Evolutionary conservation across 2,113 vertebrate genomes (phyloP).

Genomic region (Nerophis lumbriciformis): DNA sequence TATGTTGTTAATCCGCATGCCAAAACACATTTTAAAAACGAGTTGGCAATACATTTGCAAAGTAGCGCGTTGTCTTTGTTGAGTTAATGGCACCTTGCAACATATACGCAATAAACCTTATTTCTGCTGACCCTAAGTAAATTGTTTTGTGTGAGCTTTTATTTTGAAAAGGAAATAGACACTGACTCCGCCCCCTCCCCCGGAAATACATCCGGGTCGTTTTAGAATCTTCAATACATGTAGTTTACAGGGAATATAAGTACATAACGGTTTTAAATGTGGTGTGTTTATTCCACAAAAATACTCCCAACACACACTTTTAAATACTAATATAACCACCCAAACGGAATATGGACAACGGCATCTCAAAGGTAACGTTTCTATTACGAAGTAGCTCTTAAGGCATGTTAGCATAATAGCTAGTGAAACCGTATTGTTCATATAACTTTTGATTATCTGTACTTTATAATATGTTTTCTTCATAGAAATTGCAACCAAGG

Average conservation of each 20-base stretch:
- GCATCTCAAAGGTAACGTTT: background rate
- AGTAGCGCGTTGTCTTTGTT: too few species aligned
- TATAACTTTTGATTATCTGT: too few species aligned
- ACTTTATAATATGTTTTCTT: background rate
- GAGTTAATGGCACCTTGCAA: too few species aligned
- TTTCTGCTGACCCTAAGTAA: too few species aligned
- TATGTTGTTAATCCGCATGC: too few species aligned
- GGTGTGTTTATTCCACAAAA: background rate
- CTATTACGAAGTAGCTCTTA: background rate
- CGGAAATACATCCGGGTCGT: slow-evolving; percentile 5
- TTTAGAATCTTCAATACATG: background rate
- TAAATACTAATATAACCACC: background rate
- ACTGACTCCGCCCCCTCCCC: too few species aligned
- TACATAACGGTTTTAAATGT: slow-evolving; percentile 3
- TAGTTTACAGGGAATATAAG: background rate
- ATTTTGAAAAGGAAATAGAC: slow-evolving; percentile 33
- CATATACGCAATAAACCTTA: too few species aligned
- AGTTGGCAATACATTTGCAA: too few species aligned
- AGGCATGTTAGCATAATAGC: background rate
- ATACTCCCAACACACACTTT: background rate
- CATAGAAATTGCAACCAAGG: slow-evolving; percentile 40
- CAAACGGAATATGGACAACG: background rate
- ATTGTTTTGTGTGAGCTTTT: slow-evolving; percentile 1
- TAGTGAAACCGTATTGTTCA: background rate
- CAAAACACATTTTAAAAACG: too few species aligned